Conservation (phyloP, 2,888 invertebrate genomes). For the Cordylochernes scorpioides region DNA sequence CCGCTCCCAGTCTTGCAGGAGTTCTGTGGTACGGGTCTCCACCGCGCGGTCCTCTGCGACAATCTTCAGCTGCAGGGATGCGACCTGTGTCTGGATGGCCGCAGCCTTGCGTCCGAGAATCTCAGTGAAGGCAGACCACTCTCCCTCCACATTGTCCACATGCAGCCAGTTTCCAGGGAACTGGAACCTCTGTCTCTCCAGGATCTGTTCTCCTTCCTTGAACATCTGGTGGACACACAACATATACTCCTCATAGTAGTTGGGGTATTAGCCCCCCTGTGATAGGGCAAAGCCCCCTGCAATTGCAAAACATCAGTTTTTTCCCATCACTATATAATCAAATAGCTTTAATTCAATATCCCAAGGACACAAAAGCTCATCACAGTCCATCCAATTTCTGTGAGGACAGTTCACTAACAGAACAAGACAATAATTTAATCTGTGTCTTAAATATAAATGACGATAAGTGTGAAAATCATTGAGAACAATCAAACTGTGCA, state of each 20-base stretch:
- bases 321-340: neutral
- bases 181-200: constrained; percentile 89
- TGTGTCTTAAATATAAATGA: too few species aligned
- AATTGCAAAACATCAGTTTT: neutral
- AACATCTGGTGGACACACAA: constrained; percentile 52
- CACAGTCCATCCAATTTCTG: neutral
- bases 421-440: too few species aligned
- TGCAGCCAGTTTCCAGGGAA: constrained; percentile 92
- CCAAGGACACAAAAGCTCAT: neutral
- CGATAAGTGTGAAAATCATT: too few species aligned
- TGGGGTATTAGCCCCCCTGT: too few species aligned
- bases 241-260: too few species aligned
- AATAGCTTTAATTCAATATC: neutral
- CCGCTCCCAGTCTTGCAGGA: constrained; percentile 87
- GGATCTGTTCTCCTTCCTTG: constrained; percentile 80
- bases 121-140: constrained; percentile 98
- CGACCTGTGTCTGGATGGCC: constrained; percentile 78
- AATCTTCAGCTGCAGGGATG: constrained; percentile 88
- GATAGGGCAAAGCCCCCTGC: too few species aligned
- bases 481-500: too few species aligned
- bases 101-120: constrained; percentile 93
- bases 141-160: constrained; percentile 95
- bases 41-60: constrained; percentile 95
- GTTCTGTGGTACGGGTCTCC: constrained; percentile 70
- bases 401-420: too few species aligned